These are phyloP conservation scores for Sisyra terminalis DNA, from an alignment of 2,888 invertebrate species.

Conservation along the genomic window DNA sequence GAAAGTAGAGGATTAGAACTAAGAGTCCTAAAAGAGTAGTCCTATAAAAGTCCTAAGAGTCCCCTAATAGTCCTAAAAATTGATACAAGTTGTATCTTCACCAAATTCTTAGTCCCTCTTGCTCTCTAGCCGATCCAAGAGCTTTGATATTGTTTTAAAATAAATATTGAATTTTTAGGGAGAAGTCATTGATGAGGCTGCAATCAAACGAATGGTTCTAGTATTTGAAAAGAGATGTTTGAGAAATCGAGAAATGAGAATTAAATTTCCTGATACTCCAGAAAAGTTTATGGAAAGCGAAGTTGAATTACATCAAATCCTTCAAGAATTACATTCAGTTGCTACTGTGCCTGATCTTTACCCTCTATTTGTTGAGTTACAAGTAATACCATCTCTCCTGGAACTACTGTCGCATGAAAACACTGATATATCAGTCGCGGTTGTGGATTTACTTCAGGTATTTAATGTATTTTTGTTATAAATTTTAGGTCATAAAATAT, in stretches of 20 bases:
- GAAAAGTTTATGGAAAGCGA: conserved; percentile 99
- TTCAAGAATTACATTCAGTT: conserved; percentile 81
- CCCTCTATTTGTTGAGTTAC: conserved; percentile 74
- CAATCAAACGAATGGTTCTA: conserved; percentile 74
- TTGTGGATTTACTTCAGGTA: conserved; percentile 37
- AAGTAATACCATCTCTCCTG: conserved; percentile 77
- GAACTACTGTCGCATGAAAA: conserved; percentile 93
- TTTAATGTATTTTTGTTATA: no score
- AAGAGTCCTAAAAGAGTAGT: no score
- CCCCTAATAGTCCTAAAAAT: no score
- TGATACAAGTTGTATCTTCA: no score
- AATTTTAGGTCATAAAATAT: no score
- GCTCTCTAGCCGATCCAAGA: no score
- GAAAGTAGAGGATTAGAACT: no score
- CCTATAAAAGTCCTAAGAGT: no score
- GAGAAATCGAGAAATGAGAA: conserved; percentile 93
- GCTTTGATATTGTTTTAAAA: no score
- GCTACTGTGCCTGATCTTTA: conserved; percentile 95
- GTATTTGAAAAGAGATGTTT: conserved; percentile 89
- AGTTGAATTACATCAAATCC: conserved; percentile 55
- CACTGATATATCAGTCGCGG: conserved; percentile 55
- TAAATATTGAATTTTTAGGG: conserved; percentile 34
- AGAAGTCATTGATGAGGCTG: conserved; percentile 76
- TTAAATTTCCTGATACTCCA: conserved; percentile 92
- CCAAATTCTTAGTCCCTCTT: no score